Evolutionary conservation across 2,888 invertebrate species (phyloP).

Genomic region (Ornithoptera alexandrae): DNA sequence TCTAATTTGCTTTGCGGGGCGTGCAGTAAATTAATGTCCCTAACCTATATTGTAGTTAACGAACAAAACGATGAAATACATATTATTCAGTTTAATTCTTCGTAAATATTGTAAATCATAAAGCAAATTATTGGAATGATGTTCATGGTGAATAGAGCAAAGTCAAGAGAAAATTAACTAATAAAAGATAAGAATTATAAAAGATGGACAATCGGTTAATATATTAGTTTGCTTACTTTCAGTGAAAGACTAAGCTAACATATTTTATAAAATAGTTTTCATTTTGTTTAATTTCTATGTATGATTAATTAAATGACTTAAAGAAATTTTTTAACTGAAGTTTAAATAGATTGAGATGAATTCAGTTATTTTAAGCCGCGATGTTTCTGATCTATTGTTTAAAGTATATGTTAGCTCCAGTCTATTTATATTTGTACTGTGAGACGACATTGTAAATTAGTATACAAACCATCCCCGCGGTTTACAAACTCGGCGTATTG

Average conservation of each 20-base stretch:
- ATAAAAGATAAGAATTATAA: background rate
- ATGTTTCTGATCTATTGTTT: background rate
- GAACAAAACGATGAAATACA: background rate
- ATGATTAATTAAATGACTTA: too few species aligned
- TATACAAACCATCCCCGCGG: background rate
- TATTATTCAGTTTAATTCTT: background rate
- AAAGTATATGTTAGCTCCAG: background rate
- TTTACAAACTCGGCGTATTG: background rate
- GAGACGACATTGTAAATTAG: constrained; percentile 5
- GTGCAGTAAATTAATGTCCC: background rate
- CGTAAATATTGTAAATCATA: background rate
- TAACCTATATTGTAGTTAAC: constrained; percentile 2
- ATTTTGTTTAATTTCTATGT: too few species aligned
- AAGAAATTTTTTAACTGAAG: background rate
- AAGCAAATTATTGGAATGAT: background rate
- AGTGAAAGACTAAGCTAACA: too few species aligned
- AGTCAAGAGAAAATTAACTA: background rate
- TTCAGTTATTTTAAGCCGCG: background rate
- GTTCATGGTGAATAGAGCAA: background rate
- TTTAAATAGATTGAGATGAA: background rate
- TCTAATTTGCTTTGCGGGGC: background rate
- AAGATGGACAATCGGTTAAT: too few species aligned
- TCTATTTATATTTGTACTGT: background rate
- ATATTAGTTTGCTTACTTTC: too few species aligned
- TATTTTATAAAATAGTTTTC: too few species aligned